These are phyloP conservation scores for Kryptopterus vitreolus DNA, from an alignment of 2,797 vertebrate species.

Conservation along the genomic window DNA sequence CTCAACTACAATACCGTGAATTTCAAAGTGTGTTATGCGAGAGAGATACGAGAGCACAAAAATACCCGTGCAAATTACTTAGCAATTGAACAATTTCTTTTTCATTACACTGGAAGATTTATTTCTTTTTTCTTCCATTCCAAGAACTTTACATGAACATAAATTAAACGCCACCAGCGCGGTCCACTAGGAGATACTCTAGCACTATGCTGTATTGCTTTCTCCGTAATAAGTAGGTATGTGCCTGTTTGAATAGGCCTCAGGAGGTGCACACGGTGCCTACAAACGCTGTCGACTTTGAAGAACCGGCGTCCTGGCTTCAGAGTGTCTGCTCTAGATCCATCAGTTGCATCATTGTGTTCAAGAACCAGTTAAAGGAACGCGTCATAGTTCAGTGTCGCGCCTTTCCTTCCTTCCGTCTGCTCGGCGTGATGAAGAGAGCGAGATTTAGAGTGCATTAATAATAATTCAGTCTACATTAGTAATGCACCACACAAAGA, in stretches of 20 bases:
- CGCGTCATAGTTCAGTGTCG: not conserved
- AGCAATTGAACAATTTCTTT: not conserved
- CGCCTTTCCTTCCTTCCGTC: not conserved
- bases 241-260: not conserved
- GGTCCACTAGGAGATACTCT: constrained; percentile 9
- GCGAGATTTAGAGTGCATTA: not conserved
- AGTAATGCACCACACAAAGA: not conserved
- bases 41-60: not conserved
- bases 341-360: too few relatives aligned
- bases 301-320: not conserved
- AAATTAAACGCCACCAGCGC: not conserved
- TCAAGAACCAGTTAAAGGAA: constrained; percentile 1
- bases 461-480: not conserved
- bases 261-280: not conserved
- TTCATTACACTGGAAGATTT: too few relatives aligned
- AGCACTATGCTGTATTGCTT: not conserved
- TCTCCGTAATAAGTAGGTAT: not conserved
- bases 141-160: not conserved
- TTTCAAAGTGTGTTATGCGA: not conserved
- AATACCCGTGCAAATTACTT: not conserved
- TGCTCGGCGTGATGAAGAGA: not conserved
- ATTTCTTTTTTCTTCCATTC: too few relatives aligned
- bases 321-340: not conserved
- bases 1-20: not conserved
- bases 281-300: not conserved